These are phyloP conservation scores for Ophioninae sp. DNA, from an alignment of 2,888 invertebrate species.

Conservation along the genomic window DNA sequence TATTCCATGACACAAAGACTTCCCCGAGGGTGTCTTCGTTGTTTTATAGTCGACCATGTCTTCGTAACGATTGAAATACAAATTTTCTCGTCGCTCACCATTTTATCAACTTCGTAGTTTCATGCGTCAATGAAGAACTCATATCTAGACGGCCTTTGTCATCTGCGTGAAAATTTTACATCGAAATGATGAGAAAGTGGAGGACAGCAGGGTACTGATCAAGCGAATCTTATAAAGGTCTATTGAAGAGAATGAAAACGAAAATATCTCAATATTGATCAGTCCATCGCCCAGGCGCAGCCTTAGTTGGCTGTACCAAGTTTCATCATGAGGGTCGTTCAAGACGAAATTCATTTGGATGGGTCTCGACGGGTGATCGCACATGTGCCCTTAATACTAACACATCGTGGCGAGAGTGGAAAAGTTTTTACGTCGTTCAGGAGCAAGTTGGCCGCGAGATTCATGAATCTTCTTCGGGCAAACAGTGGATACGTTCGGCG, in stretches of 20 bases:
- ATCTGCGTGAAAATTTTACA: not conserved
- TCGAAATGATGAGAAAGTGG: not conserved
- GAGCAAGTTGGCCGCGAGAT: conserved; percentile 19
- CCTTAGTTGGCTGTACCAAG: not conserved
- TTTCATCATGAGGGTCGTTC: not conserved
- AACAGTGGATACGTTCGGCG: not conserved
- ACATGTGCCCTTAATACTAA: conserved; percentile 4
- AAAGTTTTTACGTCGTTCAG: conserved; percentile 34
- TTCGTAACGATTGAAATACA: not conserved
- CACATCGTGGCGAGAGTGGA: not conserved
- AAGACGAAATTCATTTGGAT: not conserved
- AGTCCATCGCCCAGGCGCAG: not conserved
- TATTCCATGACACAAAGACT: not conserved
- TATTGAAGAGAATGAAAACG: not conserved
- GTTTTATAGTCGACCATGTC: too few species aligned
- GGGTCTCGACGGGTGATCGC: not conserved
- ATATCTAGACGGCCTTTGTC: not conserved
- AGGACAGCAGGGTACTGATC: not conserved
- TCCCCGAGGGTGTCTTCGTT: not conserved
- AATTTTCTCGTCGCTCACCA: not conserved
- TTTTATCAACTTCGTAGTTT: not conserved
- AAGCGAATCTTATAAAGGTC: not conserved
- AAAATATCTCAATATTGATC: not conserved
- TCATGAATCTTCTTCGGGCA: conserved; percentile 2
- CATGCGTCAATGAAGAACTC: not conserved